Conservation (phyloP, 2,888 invertebrate species). For the Leptodirus hochenwartii region DNA sequence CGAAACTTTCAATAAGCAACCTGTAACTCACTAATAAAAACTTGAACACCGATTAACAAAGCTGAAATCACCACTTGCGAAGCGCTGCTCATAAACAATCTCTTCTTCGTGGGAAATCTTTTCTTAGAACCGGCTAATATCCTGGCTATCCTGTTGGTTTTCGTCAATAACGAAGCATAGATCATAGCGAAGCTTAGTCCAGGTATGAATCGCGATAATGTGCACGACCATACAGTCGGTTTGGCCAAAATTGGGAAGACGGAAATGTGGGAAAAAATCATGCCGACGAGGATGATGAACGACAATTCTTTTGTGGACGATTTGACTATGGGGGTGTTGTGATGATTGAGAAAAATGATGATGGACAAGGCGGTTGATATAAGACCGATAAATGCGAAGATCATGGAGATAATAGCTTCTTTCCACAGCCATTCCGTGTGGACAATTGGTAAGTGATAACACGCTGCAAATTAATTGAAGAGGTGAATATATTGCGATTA, state of each 20-base stretch:
- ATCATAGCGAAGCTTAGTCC: conserved; percentile 54
- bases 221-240: conserved; percentile 37
- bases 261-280: conserved; percentile 35
- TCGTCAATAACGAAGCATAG: conserved; percentile 54
- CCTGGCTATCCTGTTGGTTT: conserved; percentile 59
- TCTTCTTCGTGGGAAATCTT: conserved; percentile 48
- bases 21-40: conserved; percentile 39
- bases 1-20: too few relatives aligned
- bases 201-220: conserved; percentile 29
- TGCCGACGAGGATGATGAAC: conserved; percentile 49
- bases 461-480: conserved; percentile 27
- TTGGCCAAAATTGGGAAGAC: conserved; percentile 47
- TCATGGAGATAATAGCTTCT: conserved; percentile 40
- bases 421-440: conserved; percentile 42
- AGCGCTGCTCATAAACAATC: conserved; percentile 41
- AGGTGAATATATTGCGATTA: background rate
- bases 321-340: conserved; percentile 63
- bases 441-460: conserved; percentile 39
- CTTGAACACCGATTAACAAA: conserved; percentile 45
- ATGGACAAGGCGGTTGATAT: conserved; percentile 39
- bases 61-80: conserved; percentile 43
- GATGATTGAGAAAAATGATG: conserved; percentile 42
- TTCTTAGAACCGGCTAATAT: conserved; percentile 57
- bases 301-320: conserved; percentile 44
- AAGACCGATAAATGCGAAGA: conserved; percentile 41